Base-by-base conservation (phyloP, 2,888 invertebrate genomes). In the Liodrosophila aerea region DNA sequence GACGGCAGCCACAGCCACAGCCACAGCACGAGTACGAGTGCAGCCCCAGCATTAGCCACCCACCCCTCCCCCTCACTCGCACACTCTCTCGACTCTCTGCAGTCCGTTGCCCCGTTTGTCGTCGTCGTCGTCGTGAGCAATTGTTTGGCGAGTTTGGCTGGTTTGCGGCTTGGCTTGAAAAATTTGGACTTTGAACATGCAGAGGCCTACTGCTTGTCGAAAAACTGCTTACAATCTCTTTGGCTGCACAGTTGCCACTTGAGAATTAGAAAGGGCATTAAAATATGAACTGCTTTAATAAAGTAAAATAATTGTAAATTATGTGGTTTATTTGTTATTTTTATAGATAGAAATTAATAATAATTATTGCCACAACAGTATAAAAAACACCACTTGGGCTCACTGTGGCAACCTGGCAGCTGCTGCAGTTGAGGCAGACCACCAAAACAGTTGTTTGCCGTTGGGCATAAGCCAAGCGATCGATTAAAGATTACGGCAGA, bases 121-220 rank as follows among this genome's bases (percentile, higher is more conserved):
- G n/a, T n/a, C n/a, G n/a, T n/a, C n/a, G n/a, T n/a, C n/a, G n/a
- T 71, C 72, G 67, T 61, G 66, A 66, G 62, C 81, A 78, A 78
- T 84, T 78, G 84, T 78, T 78, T 78, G 80, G 80, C 81, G 61
- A 64, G 83, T 80, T 78, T 81, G 74, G 84, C 82, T 84, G 76
- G 83, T 82, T 76, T 82, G 80, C 39, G 60, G 66, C 71, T 47
- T 52, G 46, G 51, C 51, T 61, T 40, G 66, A 33, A 27, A 60
- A 60, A 64, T 78, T 78, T 78, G 84, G 84, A 78, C 78, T 78
- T 78, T 78, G 78, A 49, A 76, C 69, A 69, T 37, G 49, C 46
- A 44, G 33, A 34, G 54, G 52, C 34, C 44, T 40, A 57, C 76
- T 73, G 73, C 73, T 80, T 80, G 74, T 80, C 76, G 73, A 74